phyloP scores from a whole-genome alignment of 2,797 vertebrate genomes.

The Periophthalmus magnuspinnatus region DNA sequence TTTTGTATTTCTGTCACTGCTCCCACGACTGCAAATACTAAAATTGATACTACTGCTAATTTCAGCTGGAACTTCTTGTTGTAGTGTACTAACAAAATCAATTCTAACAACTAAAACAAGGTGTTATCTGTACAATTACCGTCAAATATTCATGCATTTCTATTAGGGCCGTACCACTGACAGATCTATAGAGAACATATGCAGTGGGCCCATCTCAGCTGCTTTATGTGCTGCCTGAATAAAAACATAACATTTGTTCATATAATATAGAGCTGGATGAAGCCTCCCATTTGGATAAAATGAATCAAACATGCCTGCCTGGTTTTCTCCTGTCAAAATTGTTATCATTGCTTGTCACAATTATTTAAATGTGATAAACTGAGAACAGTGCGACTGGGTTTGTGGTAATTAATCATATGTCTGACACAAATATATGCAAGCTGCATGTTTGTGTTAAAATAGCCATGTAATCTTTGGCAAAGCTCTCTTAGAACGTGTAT shows the following conservation, averaged over 20 bases:
- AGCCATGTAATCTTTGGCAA: neutral
- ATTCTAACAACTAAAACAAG: too few relatives aligned
- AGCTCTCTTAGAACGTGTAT: too few relatives aligned
- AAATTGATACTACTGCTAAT: neutral
- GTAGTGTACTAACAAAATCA: too few relatives aligned
- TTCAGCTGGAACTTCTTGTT: too few relatives aligned
- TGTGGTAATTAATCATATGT: conserved; percentile 10
- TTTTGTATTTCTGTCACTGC: neutral
- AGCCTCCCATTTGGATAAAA: conserved; percentile 20
- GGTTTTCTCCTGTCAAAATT: conserved; percentile 20
- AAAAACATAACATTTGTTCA: conserved; percentile 35
- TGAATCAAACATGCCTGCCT: conserved; percentile 47
- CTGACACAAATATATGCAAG: neutral
- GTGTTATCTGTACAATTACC: neutral
- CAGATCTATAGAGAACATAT: conserved; percentile 11
- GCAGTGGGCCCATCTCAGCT: conserved; percentile 24
- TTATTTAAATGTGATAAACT: conserved; percentile 15
- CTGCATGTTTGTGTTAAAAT: neutral
- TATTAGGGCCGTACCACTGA: neutral
- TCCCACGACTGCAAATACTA: neutral
- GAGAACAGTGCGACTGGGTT: conserved; percentile 1
- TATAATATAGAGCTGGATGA: conserved; percentile 19
- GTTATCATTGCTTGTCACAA: conserved; percentile 8
- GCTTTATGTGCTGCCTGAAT: conserved; percentile 37
- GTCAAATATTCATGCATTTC: neutral